Base-by-base conservation (phyloP, 1,140 invertebrate species). In the Trypoxylus dichotomus region DNA sequence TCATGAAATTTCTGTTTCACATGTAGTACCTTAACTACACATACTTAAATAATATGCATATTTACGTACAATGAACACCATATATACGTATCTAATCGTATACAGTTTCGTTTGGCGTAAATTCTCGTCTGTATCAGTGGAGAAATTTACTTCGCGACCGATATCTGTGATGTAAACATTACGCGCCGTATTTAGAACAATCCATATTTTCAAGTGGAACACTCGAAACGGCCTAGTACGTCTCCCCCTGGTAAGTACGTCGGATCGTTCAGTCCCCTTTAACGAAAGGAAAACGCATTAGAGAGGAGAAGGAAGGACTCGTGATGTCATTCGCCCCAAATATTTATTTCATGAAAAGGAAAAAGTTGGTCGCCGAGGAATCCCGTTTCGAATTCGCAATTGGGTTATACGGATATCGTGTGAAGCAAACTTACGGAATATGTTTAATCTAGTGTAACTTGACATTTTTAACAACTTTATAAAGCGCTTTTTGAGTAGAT, bases 191-290 rank as follows among this genome's bases (percentile, higher is more conserved):
- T 68, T 68, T 68, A 68, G 60, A 68, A 68, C 60, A 68, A 68
- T 68, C 60, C 60, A 68, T 68, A 68, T 68, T 68, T 68, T 68
- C 60, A 68, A 68, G 60, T 68, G 60, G 60, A 68, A 68, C 60
- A 54, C 19, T 54, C 47, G 60, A 10, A 68, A 27, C 60, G 27
- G 11, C 32, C 32, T 8, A 24, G 60, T 29, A 6, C 60, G 60
- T 68, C 60, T 68, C 21, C 60, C 27, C 21, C 15, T 8, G n/a
- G n/a, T 2, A 68, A 68, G 60, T 27, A 29, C 24, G 27, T 68
- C 60, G 27, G 60, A 25, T 68, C 60, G 60, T 68, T 68, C 60
- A 68, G 60, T 68, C 60, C 24, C 60, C 60, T 68, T 68, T 68
- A 68, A 68, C 21, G 24, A 27, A 27, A 25, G 24, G 60, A 68